Evolutionary conservation across 2,888 invertebrate species (phyloP).

Genomic region (Drosophila mimica): DNA sequence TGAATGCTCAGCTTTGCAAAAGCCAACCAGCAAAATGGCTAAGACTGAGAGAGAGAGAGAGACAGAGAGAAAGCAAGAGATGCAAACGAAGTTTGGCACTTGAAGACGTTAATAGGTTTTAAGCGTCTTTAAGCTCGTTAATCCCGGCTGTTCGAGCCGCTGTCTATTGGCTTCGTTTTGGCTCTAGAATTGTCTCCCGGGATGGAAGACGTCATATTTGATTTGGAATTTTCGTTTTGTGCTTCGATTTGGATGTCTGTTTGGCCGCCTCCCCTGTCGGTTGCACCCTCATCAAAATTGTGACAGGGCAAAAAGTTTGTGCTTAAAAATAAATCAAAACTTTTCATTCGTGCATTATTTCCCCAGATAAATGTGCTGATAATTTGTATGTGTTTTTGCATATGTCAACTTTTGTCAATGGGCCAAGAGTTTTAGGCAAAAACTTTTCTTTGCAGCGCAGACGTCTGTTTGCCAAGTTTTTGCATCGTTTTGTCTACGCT

Average conservation of each 20-base stretch:
- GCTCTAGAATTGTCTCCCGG: slow-evolving; percentile 17
- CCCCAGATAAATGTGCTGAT: slow-evolving; percentile 78
- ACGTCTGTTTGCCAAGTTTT: slow-evolving; percentile 59
- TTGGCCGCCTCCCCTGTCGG: slow-evolving; percentile 6
- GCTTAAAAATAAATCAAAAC: slow-evolving; percentile 82
- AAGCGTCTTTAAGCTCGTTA: slow-evolving; percentile 60
- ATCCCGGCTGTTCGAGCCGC: slow-evolving; percentile 22
- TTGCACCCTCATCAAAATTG: slow-evolving; percentile 74
- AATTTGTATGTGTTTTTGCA: slow-evolving; percentile 74
- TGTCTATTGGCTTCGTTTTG: slow-evolving; percentile 56
- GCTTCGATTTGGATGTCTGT: slow-evolving; percentile 28
- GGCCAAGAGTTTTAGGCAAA: slow-evolving; percentile 60
- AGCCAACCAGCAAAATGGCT: background rate
- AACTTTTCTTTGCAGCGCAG: slow-evolving; percentile 39
- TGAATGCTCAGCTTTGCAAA: background rate
- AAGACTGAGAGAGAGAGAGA: background rate
- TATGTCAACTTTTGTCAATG: slow-evolving; percentile 81
- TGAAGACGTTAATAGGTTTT: slow-evolving; percentile 59
- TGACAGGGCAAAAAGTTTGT: slow-evolving; percentile 75
- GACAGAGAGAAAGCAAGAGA: background rate
- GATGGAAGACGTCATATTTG: slow-evolving; percentile 56
- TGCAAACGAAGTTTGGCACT: slow-evolving; percentile 34
- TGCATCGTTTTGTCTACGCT: slow-evolving; percentile 52
- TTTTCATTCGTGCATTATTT: slow-evolving; percentile 72
- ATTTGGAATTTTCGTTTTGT: slow-evolving; percentile 66